Conservation (phyloP, 2,888 invertebrate species). For the Nudaria mundana region DNA sequence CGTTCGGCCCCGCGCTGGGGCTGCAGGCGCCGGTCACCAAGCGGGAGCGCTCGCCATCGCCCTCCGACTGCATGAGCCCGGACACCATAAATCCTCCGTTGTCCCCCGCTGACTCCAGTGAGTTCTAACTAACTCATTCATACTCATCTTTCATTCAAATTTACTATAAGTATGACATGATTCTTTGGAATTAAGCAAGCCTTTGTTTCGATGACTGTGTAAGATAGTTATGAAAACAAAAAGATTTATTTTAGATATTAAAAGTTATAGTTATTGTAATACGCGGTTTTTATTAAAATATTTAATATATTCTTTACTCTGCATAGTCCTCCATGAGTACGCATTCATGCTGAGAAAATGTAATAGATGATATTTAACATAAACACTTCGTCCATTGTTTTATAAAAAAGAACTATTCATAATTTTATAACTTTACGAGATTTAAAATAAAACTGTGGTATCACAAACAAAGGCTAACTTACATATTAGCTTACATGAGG, state of each 20-base stretch:
- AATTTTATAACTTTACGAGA: not conserved
- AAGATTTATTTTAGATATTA: not conserved
- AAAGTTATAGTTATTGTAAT: not conserved
- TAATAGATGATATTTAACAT: not conserved
- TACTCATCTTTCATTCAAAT: too few relatives aligned
- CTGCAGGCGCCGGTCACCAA: slow-evolving; percentile 88
- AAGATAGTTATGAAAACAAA: slow-evolving; percentile 4
- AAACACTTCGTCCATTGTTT: not conserved
- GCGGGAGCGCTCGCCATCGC: slow-evolving; percentile 92
- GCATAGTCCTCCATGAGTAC: not conserved
- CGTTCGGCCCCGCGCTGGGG: slow-evolving; percentile 81
- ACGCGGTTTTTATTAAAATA: slow-evolving; percentile 1
- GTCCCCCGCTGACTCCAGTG: slow-evolving; percentile 94
- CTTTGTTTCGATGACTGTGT: not conserved
- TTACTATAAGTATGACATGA: too few relatives aligned
- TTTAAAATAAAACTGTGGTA: not conserved
- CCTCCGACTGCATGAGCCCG: slow-evolving; percentile 94
- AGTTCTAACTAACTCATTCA: slow-evolving; percentile 56
- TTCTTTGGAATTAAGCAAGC: not conserved
- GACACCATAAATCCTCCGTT: slow-evolving; percentile 94
- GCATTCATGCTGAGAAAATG: not conserved
- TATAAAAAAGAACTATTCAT: not conserved
- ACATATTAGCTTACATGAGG: too few relatives aligned
- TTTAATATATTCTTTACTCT: not conserved
- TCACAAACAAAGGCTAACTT: not conserved